A percentile compares a stretch with the other conserved stretches of the same genome.
Evolutionary conservation across 2,113 vertebrate genomes (phyloP).

Genomic region (Brevimyrus niger): DNA sequence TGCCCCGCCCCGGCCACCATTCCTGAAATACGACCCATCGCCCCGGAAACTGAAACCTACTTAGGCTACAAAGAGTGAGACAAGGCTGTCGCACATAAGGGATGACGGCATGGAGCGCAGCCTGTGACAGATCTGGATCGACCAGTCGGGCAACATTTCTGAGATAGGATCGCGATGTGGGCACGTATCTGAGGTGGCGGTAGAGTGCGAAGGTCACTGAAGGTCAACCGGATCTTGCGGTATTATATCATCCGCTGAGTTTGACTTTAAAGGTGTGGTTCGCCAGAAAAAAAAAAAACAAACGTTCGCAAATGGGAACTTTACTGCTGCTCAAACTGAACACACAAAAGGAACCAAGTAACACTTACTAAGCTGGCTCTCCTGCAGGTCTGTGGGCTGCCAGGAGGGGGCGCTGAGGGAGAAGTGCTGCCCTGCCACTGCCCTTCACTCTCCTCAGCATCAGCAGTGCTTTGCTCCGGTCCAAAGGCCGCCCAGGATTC

Average conservation of each 20-base stretch:
- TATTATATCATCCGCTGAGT: neutral
- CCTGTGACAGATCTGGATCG: neutral
- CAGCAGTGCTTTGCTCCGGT: conserved; percentile 49
- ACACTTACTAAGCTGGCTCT: conserved; percentile 47
- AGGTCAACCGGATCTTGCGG: neutral
- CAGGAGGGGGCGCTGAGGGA: conserved; percentile 35
- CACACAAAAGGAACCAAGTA: neutral
- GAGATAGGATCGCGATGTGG: neutral
- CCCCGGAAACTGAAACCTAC: neutral
- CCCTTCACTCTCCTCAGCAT: conserved; percentile 47
- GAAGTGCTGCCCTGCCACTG: conserved; percentile 60
- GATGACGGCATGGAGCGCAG: neutral
- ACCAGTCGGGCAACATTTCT: conserved; percentile 24
- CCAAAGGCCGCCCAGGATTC: conserved; percentile 83
- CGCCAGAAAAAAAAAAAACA: neutral
- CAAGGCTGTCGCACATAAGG: neutral
- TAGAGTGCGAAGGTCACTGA: neutral
- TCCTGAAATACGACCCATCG: neutral
- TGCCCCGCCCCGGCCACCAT: neutral
- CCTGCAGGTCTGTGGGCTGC: conserved; percentile 41
- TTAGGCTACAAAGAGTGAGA: neutral
- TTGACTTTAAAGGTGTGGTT: neutral
- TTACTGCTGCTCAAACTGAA: neutral
- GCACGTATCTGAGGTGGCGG: neutral
- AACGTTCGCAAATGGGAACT: neutral